A percentile compares a stretch with the other conserved stretches of the same genome.
Evolutionary conservation across 1,140 invertebrate species (phyloP).

Genomic region (Mactra quadrangularis): DNA sequence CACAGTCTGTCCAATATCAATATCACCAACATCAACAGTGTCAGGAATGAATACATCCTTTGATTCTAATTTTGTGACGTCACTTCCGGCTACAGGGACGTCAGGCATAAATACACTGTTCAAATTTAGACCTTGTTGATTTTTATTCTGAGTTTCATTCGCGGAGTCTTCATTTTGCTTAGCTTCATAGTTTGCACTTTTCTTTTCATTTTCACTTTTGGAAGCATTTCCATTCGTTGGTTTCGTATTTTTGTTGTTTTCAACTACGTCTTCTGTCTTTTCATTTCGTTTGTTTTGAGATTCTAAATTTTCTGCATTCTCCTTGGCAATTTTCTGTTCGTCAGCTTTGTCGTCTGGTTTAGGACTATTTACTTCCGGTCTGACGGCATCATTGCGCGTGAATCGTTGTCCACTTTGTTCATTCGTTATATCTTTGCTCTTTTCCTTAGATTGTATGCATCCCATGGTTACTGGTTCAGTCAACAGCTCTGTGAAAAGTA

Average conservation of each 20-base stretch:
- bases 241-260: neutral
- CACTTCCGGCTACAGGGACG: neutral
- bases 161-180: neutral
- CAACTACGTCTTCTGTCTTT: neutral
- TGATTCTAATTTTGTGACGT: neutral
- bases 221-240: neutral
- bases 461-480: too few species aligned
- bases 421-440: slow-evolving; percentile 12
- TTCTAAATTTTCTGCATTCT: neutral
- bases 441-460: slow-evolving; percentile 48
- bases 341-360: neutral
- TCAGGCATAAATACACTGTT: slow-evolving; percentile 31
- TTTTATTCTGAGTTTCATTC: neutral
- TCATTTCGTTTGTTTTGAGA: neutral
- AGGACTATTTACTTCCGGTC: slow-evolving; percentile 14
- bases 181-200: neutral
- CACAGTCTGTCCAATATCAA: slow-evolving; percentile 40
- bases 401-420: neutral
- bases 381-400: too few species aligned
- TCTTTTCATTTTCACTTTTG: neutral
- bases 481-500: too few species aligned
- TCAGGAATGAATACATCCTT: neutral
- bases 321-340: too few species aligned
- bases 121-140: neutral
- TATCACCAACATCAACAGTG: slow-evolving; percentile 31